A percentile compares a stretch with the other conserved stretches of the same genome.
These are phyloP conservation scores for Myotis myotis DNA, from an alignment of 2,797 vertebrate genomes.

Conservation along the genomic window DNA sequence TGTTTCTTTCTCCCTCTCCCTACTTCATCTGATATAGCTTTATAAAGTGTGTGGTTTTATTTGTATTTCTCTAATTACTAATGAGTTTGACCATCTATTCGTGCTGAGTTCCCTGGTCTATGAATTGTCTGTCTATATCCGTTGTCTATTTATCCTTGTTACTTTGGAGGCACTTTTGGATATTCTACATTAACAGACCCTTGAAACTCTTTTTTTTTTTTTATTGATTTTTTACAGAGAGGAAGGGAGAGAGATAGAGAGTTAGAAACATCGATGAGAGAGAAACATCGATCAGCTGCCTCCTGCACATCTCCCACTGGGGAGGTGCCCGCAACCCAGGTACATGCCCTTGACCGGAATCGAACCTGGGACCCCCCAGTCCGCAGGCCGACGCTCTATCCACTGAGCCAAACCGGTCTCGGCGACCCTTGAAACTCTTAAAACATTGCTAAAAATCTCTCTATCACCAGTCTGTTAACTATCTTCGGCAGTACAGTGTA, in stretches of 20 bases:
- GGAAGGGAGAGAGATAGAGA: no score
- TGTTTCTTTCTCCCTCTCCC: no score
- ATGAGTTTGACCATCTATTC: background rate
- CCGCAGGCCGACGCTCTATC: no score
- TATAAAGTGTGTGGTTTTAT: background rate
- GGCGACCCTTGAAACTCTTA: background rate
- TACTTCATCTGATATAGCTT: background rate
- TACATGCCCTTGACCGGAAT: no score
- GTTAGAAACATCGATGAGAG: no score
- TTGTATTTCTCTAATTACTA: constrained; percentile 19
- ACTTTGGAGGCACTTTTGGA: background rate
- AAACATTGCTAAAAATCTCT: background rate
- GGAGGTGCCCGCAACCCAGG: no score
- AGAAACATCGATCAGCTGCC: no score
- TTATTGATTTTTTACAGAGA: no score
- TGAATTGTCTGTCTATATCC: background rate
- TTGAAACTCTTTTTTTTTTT: background rate
- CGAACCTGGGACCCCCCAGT: no score
- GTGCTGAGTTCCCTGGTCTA: background rate
- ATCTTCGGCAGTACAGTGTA: background rate
- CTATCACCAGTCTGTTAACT: background rate
- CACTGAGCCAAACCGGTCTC: no score
- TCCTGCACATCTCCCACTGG: no score
- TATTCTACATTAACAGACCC: background rate
- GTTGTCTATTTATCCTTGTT: constrained; percentile 5